These are phyloP conservation scores for Antheraea mylitta DNA, from an alignment of 1,140 invertebrate species.

Conservation along the genomic window DNA sequence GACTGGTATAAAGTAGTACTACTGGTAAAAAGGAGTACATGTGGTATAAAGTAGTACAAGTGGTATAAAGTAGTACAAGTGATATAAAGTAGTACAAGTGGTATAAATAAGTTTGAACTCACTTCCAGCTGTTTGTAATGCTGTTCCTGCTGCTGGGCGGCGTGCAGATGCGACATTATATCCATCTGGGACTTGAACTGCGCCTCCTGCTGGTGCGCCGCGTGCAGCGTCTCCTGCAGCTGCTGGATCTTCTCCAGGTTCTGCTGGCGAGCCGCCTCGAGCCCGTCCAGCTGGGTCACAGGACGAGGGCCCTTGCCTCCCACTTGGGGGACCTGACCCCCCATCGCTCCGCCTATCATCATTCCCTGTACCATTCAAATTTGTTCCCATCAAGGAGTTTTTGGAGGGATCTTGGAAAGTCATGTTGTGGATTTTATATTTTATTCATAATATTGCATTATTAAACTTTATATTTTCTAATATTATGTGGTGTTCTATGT, in stretches of 20 bases:
- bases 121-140: conserved; percentile 87
- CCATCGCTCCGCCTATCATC: conserved; percentile 57
- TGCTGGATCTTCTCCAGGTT: conserved; percentile 78
- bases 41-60: too few relatives aligned
- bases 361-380: conserved; percentile 39
- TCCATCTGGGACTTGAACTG: conserved; percentile 88
- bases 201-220: conserved; percentile 86
- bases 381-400: background rate
- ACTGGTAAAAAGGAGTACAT: too few relatives aligned
- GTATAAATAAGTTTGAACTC: background rate
- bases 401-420: too few relatives aligned
- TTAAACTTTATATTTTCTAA: too few relatives aligned
- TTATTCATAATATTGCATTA: too few relatives aligned
- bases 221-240: conserved; percentile 85
- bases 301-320: conserved; percentile 46
- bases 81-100: too few relatives aligned
- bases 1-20: too few relatives aligned
- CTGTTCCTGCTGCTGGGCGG: conserved; percentile 89
- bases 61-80: too few relatives aligned
- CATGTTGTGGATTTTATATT: too few relatives aligned
- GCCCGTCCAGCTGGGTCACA: conserved; percentile 59
- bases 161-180: conserved; percentile 84
- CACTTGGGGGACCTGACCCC: conserved; percentile 36
- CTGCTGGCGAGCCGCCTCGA: conserved; percentile 68
- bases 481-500: too few relatives aligned